Evolutionary conservation across 1,140 invertebrate species (phyloP).

Genomic region (Zaprionus ornatus): DNA sequence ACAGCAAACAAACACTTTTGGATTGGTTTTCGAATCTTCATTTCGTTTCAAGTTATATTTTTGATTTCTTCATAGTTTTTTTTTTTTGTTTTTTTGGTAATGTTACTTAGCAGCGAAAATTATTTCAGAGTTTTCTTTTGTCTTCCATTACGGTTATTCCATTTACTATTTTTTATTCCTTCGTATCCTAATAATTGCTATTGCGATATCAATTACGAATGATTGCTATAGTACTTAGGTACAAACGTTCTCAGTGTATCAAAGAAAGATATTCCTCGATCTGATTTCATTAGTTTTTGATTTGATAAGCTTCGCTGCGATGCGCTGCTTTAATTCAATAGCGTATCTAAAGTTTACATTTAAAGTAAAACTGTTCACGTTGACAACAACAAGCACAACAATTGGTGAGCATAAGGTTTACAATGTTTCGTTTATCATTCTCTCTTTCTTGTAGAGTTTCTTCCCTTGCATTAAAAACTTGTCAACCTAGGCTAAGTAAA

Average conservation of each 20-base stretch:
- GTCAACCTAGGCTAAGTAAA: slow-evolving; percentile 69
- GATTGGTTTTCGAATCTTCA: slow-evolving; percentile 67
- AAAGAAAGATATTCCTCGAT: slow-evolving; percentile 25
- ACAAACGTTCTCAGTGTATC: slow-evolving; percentile 55
- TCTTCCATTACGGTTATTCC: slow-evolving; percentile 1
- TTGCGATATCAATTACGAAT: slow-evolving; percentile 29
- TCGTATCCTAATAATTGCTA: slow-evolving; percentile 53
- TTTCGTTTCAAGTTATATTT: slow-evolving; percentile 52
- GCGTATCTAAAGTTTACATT: slow-evolving; percentile 32
- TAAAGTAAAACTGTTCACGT: slow-evolving; percentile 58
- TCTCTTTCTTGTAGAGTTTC: slow-evolving; percentile 12
- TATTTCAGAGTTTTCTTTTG: slow-evolving; percentile 4
- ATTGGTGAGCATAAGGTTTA: slow-evolving; percentile 82
- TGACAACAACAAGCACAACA: slow-evolving; percentile 71
- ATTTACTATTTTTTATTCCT: slow-evolving; percentile 22
- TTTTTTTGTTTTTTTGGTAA: neutral
- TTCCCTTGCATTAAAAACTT: slow-evolving; percentile 52
- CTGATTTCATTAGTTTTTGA: slow-evolving; percentile 10
- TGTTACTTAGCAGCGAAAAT: slow-evolving; percentile 1
- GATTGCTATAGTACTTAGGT: slow-evolving; percentile 61
- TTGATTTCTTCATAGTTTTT: slow-evolving; percentile 1
- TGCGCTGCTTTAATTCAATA: slow-evolving; percentile 20
- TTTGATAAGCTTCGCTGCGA: slow-evolving; percentile 23
- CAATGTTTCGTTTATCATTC: slow-evolving; percentile 49
- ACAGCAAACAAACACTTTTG: slow-evolving; percentile 75